Percentiles rank a stretch among this genome's conserved stretches.
phyloP scores from a whole-genome alignment of 2,113 vertebrate species.

The Oplegnathus fasciatus region DNA sequence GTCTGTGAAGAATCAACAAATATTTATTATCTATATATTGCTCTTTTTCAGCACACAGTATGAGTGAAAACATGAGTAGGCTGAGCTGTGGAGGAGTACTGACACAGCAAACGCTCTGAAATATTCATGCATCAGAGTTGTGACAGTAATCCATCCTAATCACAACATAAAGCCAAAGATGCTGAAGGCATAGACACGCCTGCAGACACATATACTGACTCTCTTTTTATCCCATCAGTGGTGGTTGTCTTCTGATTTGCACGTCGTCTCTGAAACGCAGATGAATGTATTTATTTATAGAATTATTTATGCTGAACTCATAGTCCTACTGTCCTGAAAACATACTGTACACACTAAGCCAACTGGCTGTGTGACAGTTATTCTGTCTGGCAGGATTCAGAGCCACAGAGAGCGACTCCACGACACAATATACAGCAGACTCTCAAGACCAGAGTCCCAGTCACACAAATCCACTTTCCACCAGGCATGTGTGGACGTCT shows the following conservation, averaged over 20 bases:
- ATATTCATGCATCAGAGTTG: constrained; percentile 38
- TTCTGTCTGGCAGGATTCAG: constrained; percentile 52
- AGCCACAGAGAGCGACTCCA: constrained; percentile 38
- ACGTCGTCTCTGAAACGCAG: constrained; percentile 28
- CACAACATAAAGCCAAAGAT: constrained; percentile 30
- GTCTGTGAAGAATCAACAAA: neutral
- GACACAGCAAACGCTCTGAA: constrained; percentile 41
- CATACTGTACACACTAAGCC: constrained; percentile 26
- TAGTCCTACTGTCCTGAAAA: constrained; percentile 30
- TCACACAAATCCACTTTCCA: constrained; percentile 13
- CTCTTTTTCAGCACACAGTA: neutral
- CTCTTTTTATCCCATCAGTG: constrained; percentile 25
- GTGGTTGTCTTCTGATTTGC: constrained; percentile 7
- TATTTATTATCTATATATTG: neutral
- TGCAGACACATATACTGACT: neutral
- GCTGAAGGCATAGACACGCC: constrained; percentile 14
- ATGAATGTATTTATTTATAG: constrained; percentile 34
- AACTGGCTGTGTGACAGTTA: constrained; percentile 48
- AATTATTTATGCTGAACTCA: constrained; percentile 42
- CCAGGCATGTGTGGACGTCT: constrained; percentile 8
- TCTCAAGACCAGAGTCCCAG: constrained; percentile 18
- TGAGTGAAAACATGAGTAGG: constrained; percentile 24
- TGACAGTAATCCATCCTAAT: constrained; percentile 58
- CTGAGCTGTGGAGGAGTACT: constrained; percentile 41
- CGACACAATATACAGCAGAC: constrained; percentile 46